A percentile compares a stretch with the other conserved stretches of the same genome.
Conservation (phyloP, 2,113 vertebrate genomes). For the Oryctolagus cuniculus region mOryCun1.1 NC_091443.1:59875001-59875500, state of each 20-base stretch:
- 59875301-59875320: constrained; percentile 19
- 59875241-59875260: neutral
- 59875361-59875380: neutral
- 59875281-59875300: neutral
- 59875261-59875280: neutral
- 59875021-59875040: constrained; percentile 72
- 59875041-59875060: constrained; percentile 53
- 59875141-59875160: neutral
- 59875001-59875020: constrained; percentile 71
- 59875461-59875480: neutral
- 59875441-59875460: neutral
- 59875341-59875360: neutral
- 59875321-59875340: neutral
- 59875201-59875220: constrained; percentile 58
- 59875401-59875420: neutral
- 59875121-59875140: constrained; percentile 66
- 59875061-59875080: constrained; percentile 54
- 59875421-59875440: neutral
- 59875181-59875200: constrained; percentile 46
- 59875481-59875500: neutral
- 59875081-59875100: constrained; percentile 70
- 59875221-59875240: neutral
- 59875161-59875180: constrained; percentile 56
- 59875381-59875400: neutral
- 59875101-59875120: constrained; percentile 58